Evolutionary conservation across 2,797 vertebrate species (phyloP).

Genomic region (Microchirus variegatus): DNA sequence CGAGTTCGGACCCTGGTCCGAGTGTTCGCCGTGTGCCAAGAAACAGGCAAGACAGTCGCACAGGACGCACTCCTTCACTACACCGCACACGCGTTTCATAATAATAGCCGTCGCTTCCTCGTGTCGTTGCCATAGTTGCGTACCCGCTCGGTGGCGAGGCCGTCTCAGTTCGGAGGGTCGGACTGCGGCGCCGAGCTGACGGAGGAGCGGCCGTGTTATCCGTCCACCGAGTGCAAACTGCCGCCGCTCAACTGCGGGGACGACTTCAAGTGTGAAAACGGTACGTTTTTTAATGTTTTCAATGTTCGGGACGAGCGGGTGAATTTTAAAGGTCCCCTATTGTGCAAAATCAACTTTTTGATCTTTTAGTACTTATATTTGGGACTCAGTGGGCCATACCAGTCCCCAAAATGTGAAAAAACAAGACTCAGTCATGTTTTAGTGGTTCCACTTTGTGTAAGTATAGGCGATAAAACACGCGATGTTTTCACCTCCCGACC

Average conservation of each 20-base stretch:
- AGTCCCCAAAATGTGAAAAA: too few species aligned
- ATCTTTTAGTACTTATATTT: too few species aligned
- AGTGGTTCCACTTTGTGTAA: too few species aligned
- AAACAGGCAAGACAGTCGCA: slow-evolving; percentile 82
- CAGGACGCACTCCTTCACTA: too few species aligned
- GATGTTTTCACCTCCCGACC: too few species aligned
- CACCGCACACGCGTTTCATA: too few species aligned
- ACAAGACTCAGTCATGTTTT: too few species aligned
- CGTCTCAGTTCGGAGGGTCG: slow-evolving; percentile 90
- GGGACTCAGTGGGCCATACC: too few species aligned
- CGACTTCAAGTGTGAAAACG: slow-evolving; percentile 89
- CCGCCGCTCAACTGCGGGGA: slow-evolving; percentile 83
- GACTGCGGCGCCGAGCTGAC: slow-evolving; percentile 78
- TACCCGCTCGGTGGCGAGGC: slow-evolving; percentile 76
- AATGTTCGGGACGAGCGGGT: too few species aligned
- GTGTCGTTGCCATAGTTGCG: slow-evolving; percentile 79
- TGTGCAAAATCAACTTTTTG: too few species aligned
- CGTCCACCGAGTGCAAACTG: slow-evolving; percentile 85
- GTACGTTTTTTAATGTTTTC: slow-evolving; percentile 61
- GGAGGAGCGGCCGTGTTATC: slow-evolving; percentile 82
- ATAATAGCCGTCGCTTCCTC: slow-evolving; percentile 8
- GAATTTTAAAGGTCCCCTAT: too few species aligned
- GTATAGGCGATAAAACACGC: too few species aligned
- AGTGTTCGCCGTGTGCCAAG: slow-evolving; percentile 88
- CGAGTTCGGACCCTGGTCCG: slow-evolving; percentile 89